These are phyloP conservation scores for Plecturocebus donacophilus DNA, from an alignment of 2,113 vertebrate species.

Conservation along the genomic window DNA sequence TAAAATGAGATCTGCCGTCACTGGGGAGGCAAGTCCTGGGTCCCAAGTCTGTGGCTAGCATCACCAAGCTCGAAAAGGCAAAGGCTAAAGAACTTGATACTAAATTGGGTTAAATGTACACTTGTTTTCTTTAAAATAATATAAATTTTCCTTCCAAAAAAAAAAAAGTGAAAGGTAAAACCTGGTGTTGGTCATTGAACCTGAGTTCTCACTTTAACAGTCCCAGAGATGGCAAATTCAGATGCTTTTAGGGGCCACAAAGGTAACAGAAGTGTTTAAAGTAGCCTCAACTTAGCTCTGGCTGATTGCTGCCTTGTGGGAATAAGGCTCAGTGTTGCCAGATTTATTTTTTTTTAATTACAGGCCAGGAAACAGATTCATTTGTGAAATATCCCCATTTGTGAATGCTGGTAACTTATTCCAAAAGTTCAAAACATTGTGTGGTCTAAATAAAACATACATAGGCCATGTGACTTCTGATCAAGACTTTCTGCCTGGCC, in stretches of 20 bases:
- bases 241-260: neutral
- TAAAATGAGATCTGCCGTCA: too few relatives aligned
- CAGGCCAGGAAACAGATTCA: constrained; percentile 20
- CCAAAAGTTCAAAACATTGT: neutral
- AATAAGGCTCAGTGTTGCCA: neutral
- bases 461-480: neutral
- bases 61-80: too few relatives aligned
- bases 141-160: too few relatives aligned
- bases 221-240: neutral
- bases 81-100: too few relatives aligned
- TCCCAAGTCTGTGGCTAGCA: too few relatives aligned
- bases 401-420: constrained; percentile 30
- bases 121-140: too few relatives aligned
- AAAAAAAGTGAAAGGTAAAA: neutral
- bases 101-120: too few relatives aligned
- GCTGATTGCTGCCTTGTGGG: neutral
- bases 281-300: neutral
- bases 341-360: neutral
- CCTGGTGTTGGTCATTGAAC: neutral
- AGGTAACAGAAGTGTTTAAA: neutral
- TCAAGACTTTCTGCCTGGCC: constrained; percentile 12
- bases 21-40: too few relatives aligned
- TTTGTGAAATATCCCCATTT: constrained; percentile 42
- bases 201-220: neutral
- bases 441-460: constrained; percentile 38